Conservation (phyloP, 2,888 invertebrate genomes). For the Tenthredo scrophulariae region DNA sequence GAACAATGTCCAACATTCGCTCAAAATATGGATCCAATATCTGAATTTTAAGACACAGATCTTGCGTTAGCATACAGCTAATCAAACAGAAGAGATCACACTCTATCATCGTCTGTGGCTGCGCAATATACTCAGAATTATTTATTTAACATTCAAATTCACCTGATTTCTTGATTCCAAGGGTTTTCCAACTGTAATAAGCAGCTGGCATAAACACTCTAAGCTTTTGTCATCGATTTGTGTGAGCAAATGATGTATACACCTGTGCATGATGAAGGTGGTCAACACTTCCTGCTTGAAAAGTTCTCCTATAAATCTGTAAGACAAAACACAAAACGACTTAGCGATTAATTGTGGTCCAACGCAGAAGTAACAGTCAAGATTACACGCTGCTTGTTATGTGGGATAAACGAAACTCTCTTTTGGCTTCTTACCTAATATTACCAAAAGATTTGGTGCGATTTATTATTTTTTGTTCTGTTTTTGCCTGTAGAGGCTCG, state of each 20-base stretch:
- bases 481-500: constrained; percentile 84
- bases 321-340: constrained; percentile 55
- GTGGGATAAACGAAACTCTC: background rate
- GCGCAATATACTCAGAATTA: background rate
- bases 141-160: constrained; percentile 43
- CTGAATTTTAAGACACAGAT: constrained; percentile 60
- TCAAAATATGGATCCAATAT: constrained; percentile 82
- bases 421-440: constrained; percentile 80
- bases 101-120: background rate
- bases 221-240: constrained; percentile 93
- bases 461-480: constrained; percentile 88
- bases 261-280: constrained; percentile 91
- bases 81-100: background rate
- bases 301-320: constrained; percentile 89
- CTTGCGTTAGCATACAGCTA: background rate
- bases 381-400: background rate
- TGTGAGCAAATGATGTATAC: constrained; percentile 88
- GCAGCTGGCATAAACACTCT: constrained; percentile 94
- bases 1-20: constrained; percentile 86
- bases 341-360: background rate
- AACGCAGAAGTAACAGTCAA: constrained; percentile 16
- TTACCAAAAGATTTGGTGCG: constrained; percentile 93
- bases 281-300: constrained; percentile 95
- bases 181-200: constrained; percentile 94
- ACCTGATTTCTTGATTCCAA: constrained; percentile 81